Conservation (phyloP, 2,113 vertebrate species). For the Halichoerus grypus region DNA sequence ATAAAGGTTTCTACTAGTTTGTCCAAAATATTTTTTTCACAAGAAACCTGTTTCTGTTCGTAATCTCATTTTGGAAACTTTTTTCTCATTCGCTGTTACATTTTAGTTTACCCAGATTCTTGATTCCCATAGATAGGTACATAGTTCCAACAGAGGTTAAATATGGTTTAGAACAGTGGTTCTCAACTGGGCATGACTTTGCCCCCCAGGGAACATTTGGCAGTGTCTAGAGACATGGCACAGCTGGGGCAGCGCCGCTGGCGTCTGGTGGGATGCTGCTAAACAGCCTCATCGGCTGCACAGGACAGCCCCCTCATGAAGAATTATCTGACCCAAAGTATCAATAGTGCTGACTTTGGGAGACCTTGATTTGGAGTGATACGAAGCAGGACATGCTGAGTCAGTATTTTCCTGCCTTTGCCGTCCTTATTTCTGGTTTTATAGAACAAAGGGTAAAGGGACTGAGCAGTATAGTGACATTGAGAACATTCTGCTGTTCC, state of each 20-base stretch:
- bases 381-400: not conserved
- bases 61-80: slow-evolving; percentile 34
- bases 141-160: not conserved
- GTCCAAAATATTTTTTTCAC: slow-evolving; percentile 46
- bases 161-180: not conserved
- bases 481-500: not conserved
- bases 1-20: slow-evolving; percentile 41
- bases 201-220: not conserved
- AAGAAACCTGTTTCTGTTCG: slow-evolving; percentile 24
- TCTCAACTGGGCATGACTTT: not conserved
- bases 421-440: not conserved
- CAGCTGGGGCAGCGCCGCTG: not conserved
- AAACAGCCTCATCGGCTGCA: not conserved
- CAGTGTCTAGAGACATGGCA: not conserved
- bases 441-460: not conserved
- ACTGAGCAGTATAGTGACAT: not conserved
- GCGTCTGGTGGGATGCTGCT: not conserved
- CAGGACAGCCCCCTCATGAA: not conserved
- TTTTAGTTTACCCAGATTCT: slow-evolving; percentile 37
- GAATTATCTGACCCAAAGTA: not conserved
- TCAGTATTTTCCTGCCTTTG: not conserved
- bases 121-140: not conserved
- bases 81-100: not conserved
- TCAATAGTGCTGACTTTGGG: not conserved
- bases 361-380: not conserved